Conservation (phyloP, 2,888 invertebrate genomes). For the Conus canariensis region DNA sequence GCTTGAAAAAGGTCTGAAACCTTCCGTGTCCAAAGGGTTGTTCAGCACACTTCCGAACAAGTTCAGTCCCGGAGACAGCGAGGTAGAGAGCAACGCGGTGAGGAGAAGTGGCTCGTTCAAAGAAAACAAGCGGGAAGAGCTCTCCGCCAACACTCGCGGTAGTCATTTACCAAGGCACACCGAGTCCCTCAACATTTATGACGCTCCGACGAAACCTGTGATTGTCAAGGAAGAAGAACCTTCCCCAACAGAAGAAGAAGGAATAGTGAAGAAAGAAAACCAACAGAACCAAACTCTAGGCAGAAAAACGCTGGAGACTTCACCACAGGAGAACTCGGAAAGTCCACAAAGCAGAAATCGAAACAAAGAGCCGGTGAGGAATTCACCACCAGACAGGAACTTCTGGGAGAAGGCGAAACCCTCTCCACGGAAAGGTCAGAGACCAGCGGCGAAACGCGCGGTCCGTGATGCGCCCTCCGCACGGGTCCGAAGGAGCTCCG, state of each 20-base stretch:
- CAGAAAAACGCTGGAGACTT: neutral
- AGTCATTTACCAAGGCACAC: slow-evolving; percentile 17
- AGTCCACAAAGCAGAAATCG: neutral
- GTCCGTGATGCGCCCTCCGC: neutral
- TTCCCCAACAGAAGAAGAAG: neutral
- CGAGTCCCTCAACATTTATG: slow-evolving; percentile 20
- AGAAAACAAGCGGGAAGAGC: neutral
- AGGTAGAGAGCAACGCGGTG: neutral
- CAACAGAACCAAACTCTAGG: neutral
- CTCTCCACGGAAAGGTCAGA: neutral
- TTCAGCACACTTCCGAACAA: slow-evolving; percentile 41
- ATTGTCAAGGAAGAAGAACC: neutral
- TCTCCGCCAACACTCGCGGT: neutral
- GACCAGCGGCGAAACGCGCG: neutral
- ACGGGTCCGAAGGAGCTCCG: neutral
- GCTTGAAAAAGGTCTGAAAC: slow-evolving; percentile 34
- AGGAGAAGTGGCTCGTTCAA: neutral
- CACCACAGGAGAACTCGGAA: neutral
- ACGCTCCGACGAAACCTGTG: neutral
- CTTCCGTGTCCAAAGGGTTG: slow-evolving; percentile 35
- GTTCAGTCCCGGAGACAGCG: slow-evolving; percentile 8
- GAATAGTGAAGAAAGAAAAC: neutral
- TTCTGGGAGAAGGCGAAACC: neutral
- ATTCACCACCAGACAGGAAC: neutral
- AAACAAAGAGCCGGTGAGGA: neutral